Evolutionary conservation across 1,140 invertebrate species (phyloP).

Genomic region (Papilio aristodemus): DNA sequence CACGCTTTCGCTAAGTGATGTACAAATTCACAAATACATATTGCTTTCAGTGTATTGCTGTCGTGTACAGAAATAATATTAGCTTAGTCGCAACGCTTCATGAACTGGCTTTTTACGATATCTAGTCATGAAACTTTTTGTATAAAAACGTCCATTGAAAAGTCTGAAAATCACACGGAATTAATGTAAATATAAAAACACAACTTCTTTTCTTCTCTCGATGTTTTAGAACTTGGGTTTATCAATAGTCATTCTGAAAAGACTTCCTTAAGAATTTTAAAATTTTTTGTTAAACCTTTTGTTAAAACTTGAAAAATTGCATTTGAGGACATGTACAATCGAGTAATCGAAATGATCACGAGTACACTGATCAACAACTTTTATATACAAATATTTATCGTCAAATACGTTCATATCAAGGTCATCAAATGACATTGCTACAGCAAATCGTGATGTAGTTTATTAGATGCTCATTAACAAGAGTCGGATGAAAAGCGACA

Average conservation of each 20-base stretch:
- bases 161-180: slow-evolving; percentile 1
- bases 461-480: neutral
- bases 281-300: neutral
- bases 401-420: neutral
- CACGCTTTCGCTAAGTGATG: slow-evolving; percentile 55
- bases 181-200: neutral
- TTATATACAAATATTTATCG: neutral
- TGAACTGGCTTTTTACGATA: neutral
- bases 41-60: slow-evolving; percentile 28
- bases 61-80: slow-evolving; percentile 1
- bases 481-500: neutral
- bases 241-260: slow-evolving; percentile 12
- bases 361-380: neutral
- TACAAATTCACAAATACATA: slow-evolving; percentile 35
- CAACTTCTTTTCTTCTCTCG: neutral
- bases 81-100: slow-evolving; percentile 21
- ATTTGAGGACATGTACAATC: neutral
- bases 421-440: slow-evolving; percentile 4
- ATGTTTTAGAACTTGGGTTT: slow-evolving; percentile 4
- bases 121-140: neutral
- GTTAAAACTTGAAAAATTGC: neutral
- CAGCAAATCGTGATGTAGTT: neutral
- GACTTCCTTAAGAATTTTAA: slow-evolving; percentile 9
- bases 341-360: neutral
- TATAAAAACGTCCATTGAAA: neutral